Evolutionary conservation across 2,113 vertebrate genomes (phyloP), one percentile per base, ranked within the genome.

Genomic region (Chitala chitala): DNA sequence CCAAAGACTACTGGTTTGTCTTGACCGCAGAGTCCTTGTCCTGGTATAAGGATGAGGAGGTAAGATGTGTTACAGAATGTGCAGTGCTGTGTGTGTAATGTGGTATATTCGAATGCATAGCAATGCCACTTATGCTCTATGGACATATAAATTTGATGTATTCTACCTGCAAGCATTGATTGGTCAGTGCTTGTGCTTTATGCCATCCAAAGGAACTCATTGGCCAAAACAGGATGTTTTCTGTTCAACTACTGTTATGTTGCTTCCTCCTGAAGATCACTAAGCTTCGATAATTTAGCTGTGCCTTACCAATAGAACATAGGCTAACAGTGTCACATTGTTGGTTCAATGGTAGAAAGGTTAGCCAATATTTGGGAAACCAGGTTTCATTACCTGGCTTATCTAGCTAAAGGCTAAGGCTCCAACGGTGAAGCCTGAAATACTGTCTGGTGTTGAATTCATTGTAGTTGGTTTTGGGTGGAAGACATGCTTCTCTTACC

Each of bases 21-120:
- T 89, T 99, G 75, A 99, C 95, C 0, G 94, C 96, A 0, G 96
- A 99, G 84, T 94, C 95, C 4, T 87, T 99, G 72, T 99, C 96
- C 80, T 99, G 96, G 96, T 99, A 96, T 84, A 99, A 99, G 84
- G 96, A 99, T 12, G 96, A 99, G 53, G 96, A 98, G 94, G 96
- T 98, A 82, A 38, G 83, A 17, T 10, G 13, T n/a, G 42, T 6
- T 55, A 12, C 40, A 2, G n/a, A 1, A 36, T 38, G 17, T 38
- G 0, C 31, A 31, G 15, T 63, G 33, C 17, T n/a, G 20, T 38
- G 33, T 38, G 33, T 15, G 3, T 38, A n/a, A 6, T 36, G 0
- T 3, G 33, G 24, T 46, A 46, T 46, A 12, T 46, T 6, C 44
- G 10, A 5, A 46, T 12, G 44, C 5, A 5, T 29, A 12, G 13